Evolutionary conservation across 2,113 vertebrate species (phyloP).

Genomic region (Mormoops blainvillei): DNA sequence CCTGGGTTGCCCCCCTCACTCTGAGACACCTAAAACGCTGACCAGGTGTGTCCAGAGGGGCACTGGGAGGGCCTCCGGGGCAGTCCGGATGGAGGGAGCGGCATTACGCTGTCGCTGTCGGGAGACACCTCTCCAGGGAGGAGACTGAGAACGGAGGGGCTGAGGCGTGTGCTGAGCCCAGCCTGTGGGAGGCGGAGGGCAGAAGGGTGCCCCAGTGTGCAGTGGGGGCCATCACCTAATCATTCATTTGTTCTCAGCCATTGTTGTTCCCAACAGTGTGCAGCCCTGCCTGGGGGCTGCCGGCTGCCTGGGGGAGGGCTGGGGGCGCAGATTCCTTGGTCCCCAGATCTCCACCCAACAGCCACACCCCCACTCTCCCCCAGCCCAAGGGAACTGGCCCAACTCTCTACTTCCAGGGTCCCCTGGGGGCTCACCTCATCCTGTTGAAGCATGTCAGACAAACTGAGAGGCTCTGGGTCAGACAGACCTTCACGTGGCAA

Average conservation of each 20-base stretch:
- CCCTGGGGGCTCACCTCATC: slow-evolving; percentile 76
- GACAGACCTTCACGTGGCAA: slow-evolving; percentile 78
- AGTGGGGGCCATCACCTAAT: background rate
- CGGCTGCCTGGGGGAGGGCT: accelerated
- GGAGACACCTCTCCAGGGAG: background rate
- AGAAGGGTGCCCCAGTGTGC: background rate
- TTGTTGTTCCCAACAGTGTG: background rate
- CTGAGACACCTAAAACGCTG: background rate
- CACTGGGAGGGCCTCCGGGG: background rate
- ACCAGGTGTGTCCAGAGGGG: background rate
- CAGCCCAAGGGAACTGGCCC: background rate
- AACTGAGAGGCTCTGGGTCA: slow-evolving; percentile 83
- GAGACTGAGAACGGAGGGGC: too few relatives aligned
- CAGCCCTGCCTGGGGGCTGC: background rate
- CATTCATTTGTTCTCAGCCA: background rate
- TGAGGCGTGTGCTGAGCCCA: background rate
- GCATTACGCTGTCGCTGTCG: background rate
- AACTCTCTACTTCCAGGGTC: slow-evolving; percentile 20
- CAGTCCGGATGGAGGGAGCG: background rate
- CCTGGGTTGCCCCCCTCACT: background rate
- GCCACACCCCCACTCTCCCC: accelerated
- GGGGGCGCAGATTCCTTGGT: background rate
- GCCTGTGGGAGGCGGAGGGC: background rate
- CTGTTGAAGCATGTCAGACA: slow-evolving; percentile 80
- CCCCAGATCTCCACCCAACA: background rate